These are phyloP conservation scores for Microvelia longipes DNA, from an alignment of 1,140 invertebrate species.

Conservation along the genomic window DNA sequence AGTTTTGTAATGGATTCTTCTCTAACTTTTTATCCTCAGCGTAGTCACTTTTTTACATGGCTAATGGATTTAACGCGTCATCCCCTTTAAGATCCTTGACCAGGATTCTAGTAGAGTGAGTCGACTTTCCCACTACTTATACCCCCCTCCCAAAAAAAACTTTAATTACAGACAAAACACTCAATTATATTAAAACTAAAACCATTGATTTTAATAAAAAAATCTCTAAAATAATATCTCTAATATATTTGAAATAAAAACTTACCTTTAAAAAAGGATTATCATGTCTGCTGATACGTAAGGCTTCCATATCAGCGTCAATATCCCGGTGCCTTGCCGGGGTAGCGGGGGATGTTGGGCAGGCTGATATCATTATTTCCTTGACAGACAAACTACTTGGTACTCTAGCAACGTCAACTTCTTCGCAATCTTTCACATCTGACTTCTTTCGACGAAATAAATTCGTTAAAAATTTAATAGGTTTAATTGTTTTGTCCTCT, in stretches of 20 bases:
- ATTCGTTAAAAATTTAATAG: conserved; percentile 13
- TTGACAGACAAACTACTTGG: conserved; percentile 36
- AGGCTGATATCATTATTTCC: conserved; percentile 34
- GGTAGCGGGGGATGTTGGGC: conserved; percentile 36
- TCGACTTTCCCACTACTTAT: too few relatives aligned
- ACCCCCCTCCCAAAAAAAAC: too few relatives aligned
- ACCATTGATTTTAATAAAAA: too few relatives aligned
- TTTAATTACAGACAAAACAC: too few relatives aligned
- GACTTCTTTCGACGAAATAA: conserved; percentile 14
- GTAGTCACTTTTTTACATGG: too few relatives aligned
- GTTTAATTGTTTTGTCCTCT: conserved; percentile 9
- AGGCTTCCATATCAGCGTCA: conserved; percentile 65
- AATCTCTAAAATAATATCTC: too few relatives aligned
- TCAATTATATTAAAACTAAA: neutral
- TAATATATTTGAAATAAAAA: neutral
- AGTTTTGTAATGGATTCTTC: too few relatives aligned
- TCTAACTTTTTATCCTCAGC: too few relatives aligned
- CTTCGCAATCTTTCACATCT: conserved; percentile 9
- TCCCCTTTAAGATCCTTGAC: too few relatives aligned
- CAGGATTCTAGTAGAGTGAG: too few relatives aligned
- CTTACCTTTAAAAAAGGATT: conserved; percentile 61
- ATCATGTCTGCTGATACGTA: conserved; percentile 59
- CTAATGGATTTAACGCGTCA: too few relatives aligned
- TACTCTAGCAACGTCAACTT: conserved; percentile 28
- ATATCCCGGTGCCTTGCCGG: conserved; percentile 58